These are phyloP conservation scores for Tromatobia lineatoria DNA, from an alignment of 2,888 invertebrate genomes.

Conservation along the genomic window DNA sequence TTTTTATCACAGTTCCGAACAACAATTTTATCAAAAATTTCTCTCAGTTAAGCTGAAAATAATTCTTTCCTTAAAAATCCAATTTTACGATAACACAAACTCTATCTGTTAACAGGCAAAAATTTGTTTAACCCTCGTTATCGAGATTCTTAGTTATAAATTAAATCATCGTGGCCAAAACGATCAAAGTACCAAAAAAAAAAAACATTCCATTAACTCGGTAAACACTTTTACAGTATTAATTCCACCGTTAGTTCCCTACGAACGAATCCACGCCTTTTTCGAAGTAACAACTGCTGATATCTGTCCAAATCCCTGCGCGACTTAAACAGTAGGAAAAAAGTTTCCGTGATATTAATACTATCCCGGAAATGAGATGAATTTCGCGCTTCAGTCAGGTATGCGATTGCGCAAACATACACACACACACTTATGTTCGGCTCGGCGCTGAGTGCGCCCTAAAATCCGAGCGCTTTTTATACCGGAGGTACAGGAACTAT, in stretches of 20 bases:
- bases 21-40: too few relatives aligned
- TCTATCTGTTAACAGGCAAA: background rate
- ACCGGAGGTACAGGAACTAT: slow-evolving; percentile 63
- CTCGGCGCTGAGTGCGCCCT: background rate
- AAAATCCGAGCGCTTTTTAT: slow-evolving; percentile 7
- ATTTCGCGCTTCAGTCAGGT: slow-evolving; percentile 23
- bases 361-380: background rate
- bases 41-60: background rate
- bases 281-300: background rate
- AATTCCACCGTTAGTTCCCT: background rate
- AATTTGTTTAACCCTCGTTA: background rate
- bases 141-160: background rate
- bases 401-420: background rate
- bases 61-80: background rate
- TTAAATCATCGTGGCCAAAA: background rate
- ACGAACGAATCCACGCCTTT: background rate
- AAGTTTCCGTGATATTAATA: background rate
- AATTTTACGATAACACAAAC: background rate
- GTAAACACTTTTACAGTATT: background rate
- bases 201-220: background rate
- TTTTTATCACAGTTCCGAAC: too few relatives aligned
- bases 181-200: background rate
- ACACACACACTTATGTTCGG: background rate
- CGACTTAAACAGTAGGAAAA: background rate
- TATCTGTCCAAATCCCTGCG: background rate